These are phyloP conservation scores for Pygoscelis antarcticus DNA, from an alignment of 2,113 vertebrate species.

Conservation along the genomic window DNA sequence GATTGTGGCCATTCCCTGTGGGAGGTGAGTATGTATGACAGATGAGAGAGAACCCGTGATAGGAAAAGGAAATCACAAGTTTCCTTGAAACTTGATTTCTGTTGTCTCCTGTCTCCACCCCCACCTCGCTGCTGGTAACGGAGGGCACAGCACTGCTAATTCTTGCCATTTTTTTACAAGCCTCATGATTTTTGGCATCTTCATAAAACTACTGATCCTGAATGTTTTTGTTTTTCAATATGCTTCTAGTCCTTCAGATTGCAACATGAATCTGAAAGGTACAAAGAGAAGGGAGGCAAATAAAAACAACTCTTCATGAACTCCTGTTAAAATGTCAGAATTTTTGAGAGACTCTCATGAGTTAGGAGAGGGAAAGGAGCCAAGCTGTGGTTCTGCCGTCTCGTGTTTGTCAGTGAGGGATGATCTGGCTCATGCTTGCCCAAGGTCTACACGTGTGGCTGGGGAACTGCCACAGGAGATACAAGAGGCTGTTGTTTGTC, in stretches of 20 bases:
- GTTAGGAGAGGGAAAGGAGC: background rate
- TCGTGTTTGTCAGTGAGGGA: background rate
- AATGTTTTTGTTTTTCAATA: background rate
- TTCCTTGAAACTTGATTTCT: background rate
- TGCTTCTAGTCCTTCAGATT: background rate
- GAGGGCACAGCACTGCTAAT: background rate
- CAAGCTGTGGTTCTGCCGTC: background rate
- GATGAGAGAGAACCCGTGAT: background rate
- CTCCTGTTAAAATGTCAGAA: background rate
- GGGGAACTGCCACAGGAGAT: background rate
- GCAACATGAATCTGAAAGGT: background rate
- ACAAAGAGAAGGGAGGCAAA: background rate
- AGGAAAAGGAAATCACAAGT: background rate
- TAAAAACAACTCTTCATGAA: background rate
- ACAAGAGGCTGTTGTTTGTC: background rate
- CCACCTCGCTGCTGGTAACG: background rate
- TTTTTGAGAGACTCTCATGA: background rate
- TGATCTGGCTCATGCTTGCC: background rate
- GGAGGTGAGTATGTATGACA: rapidly evolving
- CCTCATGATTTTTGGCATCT: background rate
- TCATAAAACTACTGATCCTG: background rate
- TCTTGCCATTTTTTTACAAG: background rate
- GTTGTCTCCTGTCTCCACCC: background rate
- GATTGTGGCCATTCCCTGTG: background rate
- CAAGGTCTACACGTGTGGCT: background rate